Base-by-base conservation (phyloP, 92 coral and sea anemone genomes). In the Umimayanthus kanabou region DNA sequence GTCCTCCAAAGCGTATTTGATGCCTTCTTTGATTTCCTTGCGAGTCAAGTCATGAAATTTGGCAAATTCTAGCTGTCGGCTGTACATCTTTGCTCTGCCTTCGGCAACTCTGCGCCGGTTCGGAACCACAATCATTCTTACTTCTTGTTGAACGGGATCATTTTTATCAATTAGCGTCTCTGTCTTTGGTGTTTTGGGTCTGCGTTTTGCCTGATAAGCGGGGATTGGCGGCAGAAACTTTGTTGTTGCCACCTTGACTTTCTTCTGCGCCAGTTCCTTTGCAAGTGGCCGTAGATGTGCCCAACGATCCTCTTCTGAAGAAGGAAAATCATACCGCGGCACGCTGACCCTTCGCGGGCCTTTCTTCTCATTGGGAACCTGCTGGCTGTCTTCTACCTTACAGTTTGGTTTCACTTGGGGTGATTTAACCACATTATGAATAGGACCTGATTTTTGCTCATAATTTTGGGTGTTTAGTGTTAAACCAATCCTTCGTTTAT, bases 161-260 rank as follows among this genome's bases (percentile, higher is more conserved):
- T 83, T 87, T 66, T 84, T 78, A 9, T 91, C 85, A 53, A 53
- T 86, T 11, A 79, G 13, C 18, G 64, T 82, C 61, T 88, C 88
- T 39, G 85, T 28, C 58, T 77, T 77, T 47, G 30, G 67, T 10
- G 86, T 71, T 73, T 80, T 76, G 14, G 97, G 95, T 37, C 95
- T 88, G 76, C 90, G 93, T 82, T 92, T 94, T 20, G 92, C 94
- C 30, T 85, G 90, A 37, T 75, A 87, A 11, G 81, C 91, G 15
- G 97, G 95, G 76, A 94, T 92, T 39, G 95, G 95, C 4, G 97
- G 97, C 5, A 84, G 86, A 92, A 94, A 94, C 69, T 23, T 77
- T 28, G 84, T 91, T 10, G 95, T 92, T n/a, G 58, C 84, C 26
- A 58, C 40, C 20, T 80, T 49, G 23, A 37, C n/a, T 4, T 81